A percentile compares a stretch with the other conserved stretches of the same genome.
Evolutionary conservation across 2,888 invertebrate species (phyloP).

Genomic region (Pseudeuparius sepicola): DNA sequence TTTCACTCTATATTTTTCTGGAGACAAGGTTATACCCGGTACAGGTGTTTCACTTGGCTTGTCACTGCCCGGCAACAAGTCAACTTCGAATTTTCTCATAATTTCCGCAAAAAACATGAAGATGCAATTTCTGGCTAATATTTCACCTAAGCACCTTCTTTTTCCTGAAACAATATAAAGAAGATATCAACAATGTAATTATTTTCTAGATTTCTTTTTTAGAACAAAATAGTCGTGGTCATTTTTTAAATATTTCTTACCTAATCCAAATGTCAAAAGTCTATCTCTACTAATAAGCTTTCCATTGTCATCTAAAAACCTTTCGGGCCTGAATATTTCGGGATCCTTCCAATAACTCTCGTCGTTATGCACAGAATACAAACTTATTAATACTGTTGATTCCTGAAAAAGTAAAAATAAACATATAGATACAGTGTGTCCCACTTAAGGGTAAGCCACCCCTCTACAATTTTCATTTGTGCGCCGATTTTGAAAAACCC

Average conservation of each 20-base stretch:
- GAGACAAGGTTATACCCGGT: constrained; percentile 47
- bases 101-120: constrained; percentile 53
- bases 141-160: constrained; percentile 56
- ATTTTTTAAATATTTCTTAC: constrained; percentile 30
- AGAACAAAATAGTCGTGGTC: too few species aligned
- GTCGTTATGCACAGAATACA: constrained; percentile 47
- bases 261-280: constrained; percentile 37
- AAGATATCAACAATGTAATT: too few species aligned
- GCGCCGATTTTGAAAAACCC: too few species aligned
- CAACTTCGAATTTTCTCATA: constrained; percentile 44
- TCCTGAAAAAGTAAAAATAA: constrained; percentile 28
- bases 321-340: constrained; percentile 51
- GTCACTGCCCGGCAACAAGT: constrained; percentile 32
- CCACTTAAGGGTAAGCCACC: too few species aligned
- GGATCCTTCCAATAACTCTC: constrained; percentile 51
- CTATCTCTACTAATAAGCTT: constrained; percentile 31
- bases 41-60: constrained; percentile 39
- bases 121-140: constrained; percentile 49
- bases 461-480: too few species aligned
- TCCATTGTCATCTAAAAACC: constrained; percentile 44
- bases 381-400: constrained; percentile 33
- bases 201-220: too few species aligned
- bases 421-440: constrained; percentile 2
- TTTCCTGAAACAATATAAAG: too few species aligned
- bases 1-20: constrained; percentile 43